Conservation (phyloP, 2,888 invertebrate genomes). For the Cantharis flavilabris region DNA sequence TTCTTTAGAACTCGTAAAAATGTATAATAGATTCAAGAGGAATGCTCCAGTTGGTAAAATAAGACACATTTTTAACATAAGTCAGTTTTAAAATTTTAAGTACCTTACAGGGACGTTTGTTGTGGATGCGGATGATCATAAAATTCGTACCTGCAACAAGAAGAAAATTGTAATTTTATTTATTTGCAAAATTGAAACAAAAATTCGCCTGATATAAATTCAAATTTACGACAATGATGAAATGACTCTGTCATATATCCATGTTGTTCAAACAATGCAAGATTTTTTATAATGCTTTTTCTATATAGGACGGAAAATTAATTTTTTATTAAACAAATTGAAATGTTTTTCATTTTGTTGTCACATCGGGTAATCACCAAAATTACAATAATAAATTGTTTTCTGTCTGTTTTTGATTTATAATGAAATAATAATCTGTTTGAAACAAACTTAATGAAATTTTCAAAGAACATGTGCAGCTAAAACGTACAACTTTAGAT, state of each 20-base stretch:
- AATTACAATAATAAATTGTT: not conserved
- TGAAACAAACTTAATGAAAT: not conserved
- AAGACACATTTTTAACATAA: not conserved
- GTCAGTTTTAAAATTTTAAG: not conserved
- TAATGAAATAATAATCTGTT: not conserved
- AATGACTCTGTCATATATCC: not conserved
- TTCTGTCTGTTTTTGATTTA: not conserved
- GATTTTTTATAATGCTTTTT: not conserved
- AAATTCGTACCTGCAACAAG: slow-evolving; percentile 3
- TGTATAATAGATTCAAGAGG: slow-evolving; percentile 11
- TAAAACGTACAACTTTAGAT: not conserved
- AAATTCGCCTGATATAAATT: not conserved
- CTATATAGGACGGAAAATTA: not conserved
- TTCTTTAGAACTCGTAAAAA: slow-evolving; percentile 22
- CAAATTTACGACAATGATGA: not conserved
- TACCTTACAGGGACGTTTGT: not conserved
- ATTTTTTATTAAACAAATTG: not conserved
- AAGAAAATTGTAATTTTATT: not conserved
- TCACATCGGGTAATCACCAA: not conserved
- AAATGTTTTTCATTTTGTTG: not conserved
- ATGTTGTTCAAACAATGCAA: not conserved
- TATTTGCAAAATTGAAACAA: not conserved
- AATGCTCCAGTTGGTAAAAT: not conserved
- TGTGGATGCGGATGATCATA: not conserved
- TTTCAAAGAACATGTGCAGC: not conserved